phyloP scores from a whole-genome alignment of 2,797 vertebrate genomes.

The Fistularia commersonii region DNA sequence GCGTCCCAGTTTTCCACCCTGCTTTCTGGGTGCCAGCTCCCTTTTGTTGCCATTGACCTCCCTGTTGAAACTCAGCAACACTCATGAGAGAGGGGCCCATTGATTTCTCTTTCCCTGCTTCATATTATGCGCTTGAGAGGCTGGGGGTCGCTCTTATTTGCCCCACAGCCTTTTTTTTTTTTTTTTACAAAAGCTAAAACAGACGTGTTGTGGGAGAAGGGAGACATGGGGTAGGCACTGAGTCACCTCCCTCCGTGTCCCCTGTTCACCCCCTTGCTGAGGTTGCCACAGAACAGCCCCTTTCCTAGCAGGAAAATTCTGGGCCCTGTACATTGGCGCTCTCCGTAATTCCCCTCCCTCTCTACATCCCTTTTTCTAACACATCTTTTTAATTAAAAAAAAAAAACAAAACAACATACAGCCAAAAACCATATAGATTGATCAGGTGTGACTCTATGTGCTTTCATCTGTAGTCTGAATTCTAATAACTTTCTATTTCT shows the following conservation, averaged over 20 bases:
- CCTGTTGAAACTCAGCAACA: slow-evolving; percentile 27
- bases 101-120: slow-evolving; percentile 9
- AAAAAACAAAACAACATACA: no score
- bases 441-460: no score
- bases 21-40: slow-evolving; percentile 9
- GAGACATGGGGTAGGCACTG: slow-evolving; percentile 27
- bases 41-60: slow-evolving; percentile 39
- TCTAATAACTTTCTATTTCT: no score
- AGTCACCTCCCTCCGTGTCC: slow-evolving; percentile 33
- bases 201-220: slow-evolving; percentile 26
- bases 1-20: slow-evolving; percentile 4
- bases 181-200: slow-evolving; percentile 49
- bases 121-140: slow-evolving; percentile 6
- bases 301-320: no score
- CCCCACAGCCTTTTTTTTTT: slow-evolving; percentile 17
- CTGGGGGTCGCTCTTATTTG: slow-evolving; percentile 25
- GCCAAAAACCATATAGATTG: no score
- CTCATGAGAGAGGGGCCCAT: slow-evolving; percentile 41
- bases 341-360: no score
- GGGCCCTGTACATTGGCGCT: no score
- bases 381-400: no score
- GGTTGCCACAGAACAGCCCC: slow-evolving; percentile 28
- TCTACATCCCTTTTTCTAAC: no score
- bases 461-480: no score
- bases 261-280: slow-evolving; percentile 24